Percentiles rank a stretch among this genome's conserved stretches.
Conservation (phyloP, 2,113 vertebrate genomes). For the Caloenas nicobarica region DNA sequence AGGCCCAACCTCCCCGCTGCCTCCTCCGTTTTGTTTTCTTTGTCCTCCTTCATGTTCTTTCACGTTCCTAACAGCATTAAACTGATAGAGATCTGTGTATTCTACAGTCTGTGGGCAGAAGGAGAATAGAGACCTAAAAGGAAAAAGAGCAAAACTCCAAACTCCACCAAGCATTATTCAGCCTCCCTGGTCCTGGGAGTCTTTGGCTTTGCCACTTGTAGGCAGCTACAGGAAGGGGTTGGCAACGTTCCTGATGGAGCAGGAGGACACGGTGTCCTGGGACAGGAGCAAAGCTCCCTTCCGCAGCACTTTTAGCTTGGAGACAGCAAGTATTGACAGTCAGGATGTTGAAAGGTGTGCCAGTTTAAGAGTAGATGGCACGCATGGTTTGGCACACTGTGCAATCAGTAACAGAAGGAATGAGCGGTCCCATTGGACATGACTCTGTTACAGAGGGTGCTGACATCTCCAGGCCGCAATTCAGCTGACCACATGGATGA, state of each 20-base stretch:
- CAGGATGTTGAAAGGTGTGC: neutral
- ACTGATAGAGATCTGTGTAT: neutral
- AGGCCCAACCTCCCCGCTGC: neutral
- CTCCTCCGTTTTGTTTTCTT: neutral
- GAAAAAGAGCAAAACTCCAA: neutral
- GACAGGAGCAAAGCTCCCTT: constrained; percentile 14
- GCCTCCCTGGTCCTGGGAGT: neutral
- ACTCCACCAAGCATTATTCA: neutral
- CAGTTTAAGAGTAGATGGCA: neutral
- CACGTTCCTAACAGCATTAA: neutral
- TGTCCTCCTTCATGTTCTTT: neutral
- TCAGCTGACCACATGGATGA: neutral
- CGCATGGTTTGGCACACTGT: neutral
- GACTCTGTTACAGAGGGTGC: fast-evolving
- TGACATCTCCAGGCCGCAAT: neutral
- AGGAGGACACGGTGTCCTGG: neutral
- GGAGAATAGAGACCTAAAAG: neutral
- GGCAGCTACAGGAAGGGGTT: neutral
- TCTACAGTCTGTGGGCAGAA: neutral
- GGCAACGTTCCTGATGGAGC: neutral
- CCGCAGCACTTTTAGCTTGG: neutral
- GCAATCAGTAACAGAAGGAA: neutral
- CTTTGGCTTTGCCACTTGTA: neutral
- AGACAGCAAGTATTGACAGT: neutral
- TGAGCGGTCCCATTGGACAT: neutral